Percentiles rank a stretch among this genome's conserved stretches.
These are phyloP conservation scores for Plagodis dolabraria DNA, from an alignment of 2,888 invertebrate species.

Conservation along the genomic window DNA sequence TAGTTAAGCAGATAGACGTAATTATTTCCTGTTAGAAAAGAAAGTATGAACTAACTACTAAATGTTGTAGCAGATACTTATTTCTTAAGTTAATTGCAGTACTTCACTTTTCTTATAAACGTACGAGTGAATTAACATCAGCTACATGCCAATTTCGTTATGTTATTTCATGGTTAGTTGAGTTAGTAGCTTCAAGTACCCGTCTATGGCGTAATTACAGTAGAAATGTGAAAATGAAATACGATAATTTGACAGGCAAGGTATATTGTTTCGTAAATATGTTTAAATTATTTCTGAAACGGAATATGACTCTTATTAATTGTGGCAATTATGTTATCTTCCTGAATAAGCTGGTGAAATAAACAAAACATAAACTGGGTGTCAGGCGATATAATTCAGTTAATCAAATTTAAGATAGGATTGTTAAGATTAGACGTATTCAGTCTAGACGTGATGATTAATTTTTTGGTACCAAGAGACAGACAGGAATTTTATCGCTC, in stretches of 20 bases:
- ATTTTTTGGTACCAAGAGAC: neutral
- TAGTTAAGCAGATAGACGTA: constrained; percentile 16
- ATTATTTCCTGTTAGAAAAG: constrained; percentile 25
- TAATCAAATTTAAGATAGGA: too few species aligned
- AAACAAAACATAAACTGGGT: too few species aligned
- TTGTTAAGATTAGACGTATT: too few species aligned
- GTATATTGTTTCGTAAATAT: too few species aligned
- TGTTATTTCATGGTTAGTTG: neutral
- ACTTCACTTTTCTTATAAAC: constrained; percentile 8
- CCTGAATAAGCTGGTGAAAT: too few species aligned
- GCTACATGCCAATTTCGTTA: neutral
- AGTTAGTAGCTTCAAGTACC: neutral
- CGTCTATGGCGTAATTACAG: too few species aligned
- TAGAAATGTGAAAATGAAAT: too few species aligned
- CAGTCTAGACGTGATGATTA: neutral
- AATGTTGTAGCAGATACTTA: constrained; percentile 9
- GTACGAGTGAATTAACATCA: constrained; percentile 6
- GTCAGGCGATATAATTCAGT: too few species aligned
- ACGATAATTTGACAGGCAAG: too few species aligned
- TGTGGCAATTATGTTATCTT: too few species aligned
- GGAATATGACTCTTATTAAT: too few species aligned
- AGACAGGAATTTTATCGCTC: constrained; percentile 15
- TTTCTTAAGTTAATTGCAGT: constrained; percentile 15
- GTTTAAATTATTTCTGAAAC: too few species aligned
- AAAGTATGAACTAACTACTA: constrained; percentile 16